phyloP scores from a whole-genome alignment of 1,140 invertebrate genomes.

The Rhopalosiphum padi region DNA sequence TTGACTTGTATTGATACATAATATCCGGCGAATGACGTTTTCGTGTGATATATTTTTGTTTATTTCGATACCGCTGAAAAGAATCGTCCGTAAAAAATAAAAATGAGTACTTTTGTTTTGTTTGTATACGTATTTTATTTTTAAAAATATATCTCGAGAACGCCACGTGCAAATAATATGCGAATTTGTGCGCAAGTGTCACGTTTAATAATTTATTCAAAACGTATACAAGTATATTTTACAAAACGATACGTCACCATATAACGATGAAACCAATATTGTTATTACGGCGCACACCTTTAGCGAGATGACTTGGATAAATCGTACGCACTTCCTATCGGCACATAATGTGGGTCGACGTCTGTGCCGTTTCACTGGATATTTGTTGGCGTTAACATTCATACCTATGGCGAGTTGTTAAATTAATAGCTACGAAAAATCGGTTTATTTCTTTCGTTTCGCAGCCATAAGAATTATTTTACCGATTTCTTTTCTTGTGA shows the following conservation, averaged over 20 bases:
- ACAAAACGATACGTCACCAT: neutral
- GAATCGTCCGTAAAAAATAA: neutral
- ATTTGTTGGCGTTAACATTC: neutral
- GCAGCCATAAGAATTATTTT: neutral
- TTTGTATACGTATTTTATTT: neutral
- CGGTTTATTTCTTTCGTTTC: neutral
- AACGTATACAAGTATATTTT: neutral
- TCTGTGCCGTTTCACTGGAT: neutral
- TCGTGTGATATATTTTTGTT: neutral
- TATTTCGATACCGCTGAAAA: neutral
- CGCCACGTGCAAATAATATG: neutral
- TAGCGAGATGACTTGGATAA: constrained; percentile 6
- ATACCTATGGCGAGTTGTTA: neutral
- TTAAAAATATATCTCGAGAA: neutral
- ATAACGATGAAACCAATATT: neutral
- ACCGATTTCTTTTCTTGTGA: neutral
- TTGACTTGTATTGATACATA: neutral
- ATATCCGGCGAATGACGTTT: neutral
- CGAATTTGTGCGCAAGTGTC: neutral
- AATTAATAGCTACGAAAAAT: constrained; percentile 10
- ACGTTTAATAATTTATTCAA: neutral
- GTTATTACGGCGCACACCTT: neutral
- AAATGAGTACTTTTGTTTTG: neutral
- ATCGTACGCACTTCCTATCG: neutral
- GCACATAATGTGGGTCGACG: neutral